Evolutionary conservation across 2,888 invertebrate genomes (phyloP).

Genomic region (Drosophila prolongata): DNA sequence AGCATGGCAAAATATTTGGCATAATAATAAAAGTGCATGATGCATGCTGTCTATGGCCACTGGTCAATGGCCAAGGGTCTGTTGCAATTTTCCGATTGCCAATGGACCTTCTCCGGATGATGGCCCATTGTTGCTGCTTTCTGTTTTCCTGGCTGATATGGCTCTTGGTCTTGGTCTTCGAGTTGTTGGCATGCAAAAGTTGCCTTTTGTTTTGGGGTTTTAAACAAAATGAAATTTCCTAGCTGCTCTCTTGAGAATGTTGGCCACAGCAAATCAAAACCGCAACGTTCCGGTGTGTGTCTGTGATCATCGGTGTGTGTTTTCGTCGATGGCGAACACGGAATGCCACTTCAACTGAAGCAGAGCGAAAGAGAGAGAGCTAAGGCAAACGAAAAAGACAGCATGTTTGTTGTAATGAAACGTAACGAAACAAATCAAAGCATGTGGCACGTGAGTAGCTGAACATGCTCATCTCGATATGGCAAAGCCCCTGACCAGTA

Average conservation of each 20-base stretch:
- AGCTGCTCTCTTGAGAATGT: conserved; percentile 65
- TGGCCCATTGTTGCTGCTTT: conserved; percentile 1
- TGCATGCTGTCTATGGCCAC: conserved; percentile 30
- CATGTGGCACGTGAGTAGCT: conserved; percentile 73
- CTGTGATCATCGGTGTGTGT: conserved; percentile 2
- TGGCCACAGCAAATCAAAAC: conserved; percentile 60
- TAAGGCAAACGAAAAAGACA: conserved; percentile 6
- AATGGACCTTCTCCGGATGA: conserved; percentile 37
- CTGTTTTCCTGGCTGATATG: conserved; percentile 13
- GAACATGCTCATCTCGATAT: conserved; percentile 59
- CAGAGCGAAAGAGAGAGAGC: background rate
- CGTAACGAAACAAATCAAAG: conserved; percentile 78
- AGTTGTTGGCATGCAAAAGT: conserved; percentile 49
- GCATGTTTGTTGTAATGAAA: conserved; percentile 75
- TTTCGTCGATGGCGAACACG: conserved; percentile 23
- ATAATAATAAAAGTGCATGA: conserved; percentile 68
- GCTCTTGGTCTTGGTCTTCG: conserved; percentile 6
- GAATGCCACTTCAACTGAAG: conserved; percentile 27
- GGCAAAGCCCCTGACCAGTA: conserved; percentile 15
- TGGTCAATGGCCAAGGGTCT: conserved; percentile 38
- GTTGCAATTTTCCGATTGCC: conserved; percentile 72
- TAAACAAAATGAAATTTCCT: conserved; percentile 68
- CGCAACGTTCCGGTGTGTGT: conserved; percentile 47
- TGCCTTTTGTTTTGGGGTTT: conserved; percentile 60
- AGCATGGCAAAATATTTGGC: conserved; percentile 68